A percentile compares a stretch with the other conserved stretches of the same genome.
These are phyloP conservation scores for Lamprologus speciosus DNA, from an alignment of 2,113 vertebrate genomes.

Conservation along the genomic window DNA sequence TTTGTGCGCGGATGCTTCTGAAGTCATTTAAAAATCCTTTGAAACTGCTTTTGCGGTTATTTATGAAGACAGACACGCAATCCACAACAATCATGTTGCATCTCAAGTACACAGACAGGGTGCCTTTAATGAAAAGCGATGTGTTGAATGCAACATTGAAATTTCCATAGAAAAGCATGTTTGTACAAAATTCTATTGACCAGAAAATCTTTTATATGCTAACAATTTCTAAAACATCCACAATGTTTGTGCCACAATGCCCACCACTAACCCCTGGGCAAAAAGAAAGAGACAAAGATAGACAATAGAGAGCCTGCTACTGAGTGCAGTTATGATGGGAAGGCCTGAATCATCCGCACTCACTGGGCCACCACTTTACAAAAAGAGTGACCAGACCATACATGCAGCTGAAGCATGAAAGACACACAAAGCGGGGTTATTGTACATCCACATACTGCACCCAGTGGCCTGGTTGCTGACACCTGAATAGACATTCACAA, in stretches of 20 bases:
- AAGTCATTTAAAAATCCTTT: not conserved
- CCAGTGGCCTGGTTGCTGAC: not conserved
- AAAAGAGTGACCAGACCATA: not conserved
- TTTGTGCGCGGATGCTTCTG: not conserved
- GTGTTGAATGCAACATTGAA: not conserved
- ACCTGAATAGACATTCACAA: conserved; percentile 41
- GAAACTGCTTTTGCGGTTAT: not conserved
- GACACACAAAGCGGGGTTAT: not conserved
- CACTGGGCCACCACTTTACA: not conserved
- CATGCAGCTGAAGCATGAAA: not conserved
- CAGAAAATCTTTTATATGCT: not conserved
- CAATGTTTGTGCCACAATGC: not conserved
- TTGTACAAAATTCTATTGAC: not conserved
- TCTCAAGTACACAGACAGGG: not conserved
- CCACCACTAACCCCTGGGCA: not conserved
- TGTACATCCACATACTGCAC: not conserved
- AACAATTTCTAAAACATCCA: not conserved
- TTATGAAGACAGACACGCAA: not conserved
- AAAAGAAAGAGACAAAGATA: not conserved
- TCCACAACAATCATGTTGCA: not conserved
- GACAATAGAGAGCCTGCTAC: not conserved
- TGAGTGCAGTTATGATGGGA: not conserved
- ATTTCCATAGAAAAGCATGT: not conserved
- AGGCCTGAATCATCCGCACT: conserved; percentile 4
- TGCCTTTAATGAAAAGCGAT: not conserved